A percentile compares a stretch with the other conserved stretches of the same genome.
phyloP scores from a whole-genome alignment of 92 coral and sea anemone species.

The Porites cylindrica region DNA sequence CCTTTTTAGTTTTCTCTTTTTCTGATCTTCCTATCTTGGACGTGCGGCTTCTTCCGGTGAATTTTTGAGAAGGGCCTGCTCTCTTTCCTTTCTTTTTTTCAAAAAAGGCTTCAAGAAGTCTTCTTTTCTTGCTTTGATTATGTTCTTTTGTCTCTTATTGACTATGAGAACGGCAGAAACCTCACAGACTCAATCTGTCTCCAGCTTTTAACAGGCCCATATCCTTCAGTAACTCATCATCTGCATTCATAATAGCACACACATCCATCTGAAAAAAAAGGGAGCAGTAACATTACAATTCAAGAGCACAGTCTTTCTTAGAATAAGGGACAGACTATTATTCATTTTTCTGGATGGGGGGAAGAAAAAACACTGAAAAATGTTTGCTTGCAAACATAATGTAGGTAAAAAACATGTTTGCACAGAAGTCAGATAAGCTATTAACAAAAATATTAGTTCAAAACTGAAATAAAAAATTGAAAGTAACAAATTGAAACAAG shows the following conservation, averaged over 20 bases:
- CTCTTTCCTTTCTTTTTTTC: conserved; percentile 27
- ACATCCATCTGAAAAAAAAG: conserved; percentile 57
- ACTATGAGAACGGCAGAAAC: conserved; percentile 35
- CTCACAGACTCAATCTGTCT: conserved; percentile 53
- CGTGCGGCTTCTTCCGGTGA: neutral
- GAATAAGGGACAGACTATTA: too few relatives aligned
- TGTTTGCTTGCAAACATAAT: neutral
- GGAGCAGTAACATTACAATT: too few relatives aligned
- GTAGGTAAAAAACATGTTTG: neutral
- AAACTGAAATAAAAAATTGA: neutral
- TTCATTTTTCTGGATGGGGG: too few relatives aligned
- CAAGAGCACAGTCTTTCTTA: too few relatives aligned
- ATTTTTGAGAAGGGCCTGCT: neutral
- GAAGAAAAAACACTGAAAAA: too few relatives aligned
- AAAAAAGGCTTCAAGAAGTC: conserved; percentile 45
- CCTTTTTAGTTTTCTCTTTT: conserved; percentile 30
- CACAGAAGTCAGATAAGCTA: too few relatives aligned
- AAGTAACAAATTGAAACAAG: neutral
- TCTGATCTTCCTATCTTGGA: conserved; percentile 5
- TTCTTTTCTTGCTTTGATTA: conserved; percentile 9
- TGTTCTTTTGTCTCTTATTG: neutral
- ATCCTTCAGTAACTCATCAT: conserved; percentile 47
- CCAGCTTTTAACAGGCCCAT: conserved; percentile 65
- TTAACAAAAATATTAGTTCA: neutral
- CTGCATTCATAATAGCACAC: conserved; percentile 51